phyloP scores from a whole-genome alignment of 2,888 invertebrate genomes.

The Hololepta plana region DNA sequence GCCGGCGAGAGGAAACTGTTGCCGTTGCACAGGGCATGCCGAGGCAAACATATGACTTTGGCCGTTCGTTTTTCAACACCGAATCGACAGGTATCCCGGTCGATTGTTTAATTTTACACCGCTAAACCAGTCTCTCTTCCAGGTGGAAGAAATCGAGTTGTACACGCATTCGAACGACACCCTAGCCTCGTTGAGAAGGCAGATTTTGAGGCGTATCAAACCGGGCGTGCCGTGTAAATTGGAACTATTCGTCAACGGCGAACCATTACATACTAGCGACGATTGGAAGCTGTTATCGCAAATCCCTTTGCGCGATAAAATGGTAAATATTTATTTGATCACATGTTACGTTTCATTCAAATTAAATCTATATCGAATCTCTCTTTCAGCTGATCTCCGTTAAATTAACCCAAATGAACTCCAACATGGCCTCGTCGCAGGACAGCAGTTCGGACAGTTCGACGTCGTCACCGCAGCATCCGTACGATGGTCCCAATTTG shows the following conservation, averaged over 20 bases:
- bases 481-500: slow-evolving; percentile 58
- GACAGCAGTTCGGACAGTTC: slow-evolving; percentile 93
- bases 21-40: slow-evolving; percentile 74
- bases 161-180: slow-evolving; percentile 92
- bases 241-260: slow-evolving; percentile 79
- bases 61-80: slow-evolving; percentile 64
- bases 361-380: slow-evolving; percentile 8
- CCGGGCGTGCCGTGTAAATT: slow-evolving; percentile 63
- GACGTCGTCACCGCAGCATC: slow-evolving; percentile 77
- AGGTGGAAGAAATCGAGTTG: slow-evolving; percentile 81
- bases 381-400: slow-evolving; percentile 46
- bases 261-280: slow-evolving; percentile 69
- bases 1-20: slow-evolving; percentile 75
- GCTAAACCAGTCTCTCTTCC: slow-evolving; percentile 41
- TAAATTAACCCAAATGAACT: slow-evolving; percentile 55
- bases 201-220: slow-evolving; percentile 48
- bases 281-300: slow-evolving; percentile 76
- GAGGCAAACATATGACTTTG: slow-evolving; percentile 77
- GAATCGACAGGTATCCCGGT: no score
- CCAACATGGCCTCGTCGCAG: slow-evolving; percentile 59
- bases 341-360: no score
- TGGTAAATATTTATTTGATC: slow-evolving; percentile 39
- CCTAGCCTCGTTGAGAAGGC: slow-evolving; percentile 64
- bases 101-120: slow-evolving; percentile 17
- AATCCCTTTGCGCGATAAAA: slow-evolving; percentile 75